Evolutionary conservation across 2,888 invertebrate genomes (phyloP), one percentile per base, ranked within the genome.

Genomic region (Apoda limacodes): DNA sequence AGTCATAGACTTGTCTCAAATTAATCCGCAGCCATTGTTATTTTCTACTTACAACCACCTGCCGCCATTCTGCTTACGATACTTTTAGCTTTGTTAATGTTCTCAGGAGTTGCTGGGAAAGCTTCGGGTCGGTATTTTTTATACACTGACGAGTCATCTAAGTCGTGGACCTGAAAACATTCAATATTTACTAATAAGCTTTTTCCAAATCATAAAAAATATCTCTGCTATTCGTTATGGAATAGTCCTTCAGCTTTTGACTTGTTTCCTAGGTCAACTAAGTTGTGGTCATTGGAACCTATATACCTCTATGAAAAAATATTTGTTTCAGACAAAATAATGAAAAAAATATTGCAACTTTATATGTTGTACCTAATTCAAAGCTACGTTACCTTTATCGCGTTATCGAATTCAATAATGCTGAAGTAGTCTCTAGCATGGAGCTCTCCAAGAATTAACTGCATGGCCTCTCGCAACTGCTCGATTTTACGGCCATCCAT

Each of bases 401-500:
- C 55, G n/a, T 82, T 82, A 21, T 78, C 81, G 55, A 90, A 90
- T 44, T 87, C 83, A 12, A 90, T 78, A 31, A 90, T 83, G 47
- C 84, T 87, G 66, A 90, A 89, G 44, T 81, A 82, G 58, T 90
- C 90, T 2, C 83, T 82, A 1, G 62, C 42, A 30, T 84, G 78
- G 15, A 90, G 70, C 43, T 88, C 84, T 6, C 66, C 61, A n/a
- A 90, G 70, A 38, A 90, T 89, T 26, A 82, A 82, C 37, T 72
- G 62, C 88, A 90, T 88, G 12, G 90, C 88, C 32, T 84, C 81
- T 30, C 84, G 82, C 9, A 88, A 64, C 60, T 90, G 88, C 12
- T 69, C 60, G 22, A 90, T 83, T 66, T 88, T 88, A 30, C 75
- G 72, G 13, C 86, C 89, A 43, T 72, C 69, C 90, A 90, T 91